A percentile compares a stretch with the other conserved stretches of the same genome.
phyloP scores from a whole-genome alignment of 2,888 invertebrate genomes.

The Ectemnius lituratus region DNA sequence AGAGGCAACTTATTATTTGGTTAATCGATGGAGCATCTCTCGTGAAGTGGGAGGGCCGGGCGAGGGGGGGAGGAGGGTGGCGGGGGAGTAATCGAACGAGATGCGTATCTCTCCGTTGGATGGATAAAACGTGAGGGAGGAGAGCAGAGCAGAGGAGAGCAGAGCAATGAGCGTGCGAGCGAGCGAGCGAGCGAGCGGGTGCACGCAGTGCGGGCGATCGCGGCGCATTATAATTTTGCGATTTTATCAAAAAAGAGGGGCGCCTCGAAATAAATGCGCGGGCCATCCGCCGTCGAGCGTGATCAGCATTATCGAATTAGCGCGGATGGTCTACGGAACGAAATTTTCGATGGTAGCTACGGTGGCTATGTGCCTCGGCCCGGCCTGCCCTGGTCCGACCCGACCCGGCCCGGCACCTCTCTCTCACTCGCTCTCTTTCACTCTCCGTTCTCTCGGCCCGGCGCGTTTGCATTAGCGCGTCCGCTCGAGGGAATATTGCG shows the following conservation, averaged over 20 bases:
- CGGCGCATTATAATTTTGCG: slow-evolving; percentile 52
- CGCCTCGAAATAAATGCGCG: slow-evolving; percentile 64
- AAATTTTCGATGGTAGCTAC: slow-evolving; percentile 62
- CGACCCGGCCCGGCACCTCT: not conserved
- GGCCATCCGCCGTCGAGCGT: slow-evolving; percentile 67
- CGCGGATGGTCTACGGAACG: slow-evolving; percentile 62
- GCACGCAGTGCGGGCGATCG: slow-evolving; percentile 9
- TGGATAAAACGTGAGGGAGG: not conserved
- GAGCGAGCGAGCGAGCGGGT: slow-evolving; percentile 1
- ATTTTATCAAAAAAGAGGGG: slow-evolving; percentile 53
- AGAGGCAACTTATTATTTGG: slow-evolving; percentile 11
- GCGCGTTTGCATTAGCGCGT: slow-evolving; percentile 59
- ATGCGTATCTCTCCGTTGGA: slow-evolving; percentile 12
- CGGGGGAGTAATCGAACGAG: slow-evolving; percentile 46
- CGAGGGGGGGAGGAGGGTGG: slow-evolving; percentile 22
- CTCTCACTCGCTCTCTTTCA: too few relatives aligned
- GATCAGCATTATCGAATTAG: slow-evolving; percentile 74
- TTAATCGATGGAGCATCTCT: slow-evolving; percentile 22
- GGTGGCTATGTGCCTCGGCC: too few relatives aligned
- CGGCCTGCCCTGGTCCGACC: not conserved
- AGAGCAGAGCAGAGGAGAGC: too few relatives aligned
- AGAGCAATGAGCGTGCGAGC: not conserved
- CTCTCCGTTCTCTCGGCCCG: slow-evolving; percentile 18
- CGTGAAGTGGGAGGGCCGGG: slow-evolving; percentile 1
- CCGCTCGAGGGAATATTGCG: slow-evolving; percentile 64